These are phyloP conservation scores for Picathartes gymnocephalus DNA, from an alignment of 2,113 vertebrate genomes.

Conservation along the genomic window DNA sequence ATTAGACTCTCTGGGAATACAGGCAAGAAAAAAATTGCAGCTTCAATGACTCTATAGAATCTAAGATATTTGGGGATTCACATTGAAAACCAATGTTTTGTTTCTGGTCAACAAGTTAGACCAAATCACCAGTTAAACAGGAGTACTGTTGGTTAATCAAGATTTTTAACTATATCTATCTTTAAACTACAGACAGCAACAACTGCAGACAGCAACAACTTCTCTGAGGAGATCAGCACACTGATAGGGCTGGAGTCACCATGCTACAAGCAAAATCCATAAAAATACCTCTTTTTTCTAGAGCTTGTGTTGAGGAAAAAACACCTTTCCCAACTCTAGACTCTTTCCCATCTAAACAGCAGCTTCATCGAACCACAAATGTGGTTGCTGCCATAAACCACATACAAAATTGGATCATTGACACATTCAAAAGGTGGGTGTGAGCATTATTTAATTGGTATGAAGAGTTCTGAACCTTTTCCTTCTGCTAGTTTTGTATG, in stretches of 20 bases:
- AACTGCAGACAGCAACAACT: background rate
- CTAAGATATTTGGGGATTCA: background rate
- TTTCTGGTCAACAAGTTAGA: background rate
- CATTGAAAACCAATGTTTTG: background rate
- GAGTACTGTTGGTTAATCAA: background rate
- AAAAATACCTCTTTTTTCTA: background rate
- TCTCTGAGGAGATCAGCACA: background rate
- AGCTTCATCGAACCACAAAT: accelerated
- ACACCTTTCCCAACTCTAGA: background rate
- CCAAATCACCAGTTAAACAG: background rate
- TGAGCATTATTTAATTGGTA: background rate
- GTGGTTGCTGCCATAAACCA: background rate
- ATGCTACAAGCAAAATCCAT: background rate
- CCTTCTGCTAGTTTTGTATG: background rate
- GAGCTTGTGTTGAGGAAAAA: background rate
- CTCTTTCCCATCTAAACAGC: background rate
- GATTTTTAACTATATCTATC: background rate
- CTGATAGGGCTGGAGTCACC: background rate
- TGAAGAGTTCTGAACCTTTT: background rate
- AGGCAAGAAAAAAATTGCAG: background rate
- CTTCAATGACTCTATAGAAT: background rate
- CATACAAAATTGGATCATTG: background rate
- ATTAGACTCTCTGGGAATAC: background rate
- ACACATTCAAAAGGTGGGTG: background rate
- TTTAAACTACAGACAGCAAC: background rate